A percentile compares a stretch with the other conserved stretches of the same genome.
These are phyloP conservation scores for Carettochelys insculpta DNA, from an alignment of 2,113 vertebrate genomes.

Conservation along the genomic window DNA sequence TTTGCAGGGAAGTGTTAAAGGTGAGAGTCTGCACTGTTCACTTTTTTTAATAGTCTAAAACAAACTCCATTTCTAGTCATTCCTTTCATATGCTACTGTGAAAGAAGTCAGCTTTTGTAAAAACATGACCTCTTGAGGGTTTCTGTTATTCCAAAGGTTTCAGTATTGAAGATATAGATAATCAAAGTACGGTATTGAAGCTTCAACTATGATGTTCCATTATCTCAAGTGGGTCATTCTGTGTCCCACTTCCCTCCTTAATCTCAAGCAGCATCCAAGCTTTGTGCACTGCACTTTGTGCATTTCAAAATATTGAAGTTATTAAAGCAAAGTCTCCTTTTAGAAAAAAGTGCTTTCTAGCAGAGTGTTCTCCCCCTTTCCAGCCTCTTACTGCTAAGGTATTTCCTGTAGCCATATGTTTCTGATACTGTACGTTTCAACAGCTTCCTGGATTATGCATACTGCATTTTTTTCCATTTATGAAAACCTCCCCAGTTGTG, in stretches of 20 bases:
- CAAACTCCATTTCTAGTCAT: background rate
- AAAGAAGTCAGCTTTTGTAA: constrained; percentile 15
- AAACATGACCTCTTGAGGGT: background rate
- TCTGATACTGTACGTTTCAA: constrained; percentile 68
- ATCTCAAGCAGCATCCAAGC: background rate
- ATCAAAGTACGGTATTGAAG: constrained; percentile 57
- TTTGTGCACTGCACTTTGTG: background rate
- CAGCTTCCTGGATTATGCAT: constrained; percentile 69
- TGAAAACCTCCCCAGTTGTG: constrained; percentile 62
- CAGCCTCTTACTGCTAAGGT: constrained; percentile 53
- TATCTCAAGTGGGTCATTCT: background rate
- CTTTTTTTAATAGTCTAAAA: background rate
- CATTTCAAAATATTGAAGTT: constrained; percentile 21
- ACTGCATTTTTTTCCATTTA: constrained; percentile 54
- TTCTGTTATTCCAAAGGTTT: constrained; percentile 47
- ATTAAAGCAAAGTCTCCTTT: constrained; percentile 27
- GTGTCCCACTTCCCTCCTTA: background rate
- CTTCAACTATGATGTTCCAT: constrained; percentile 16
- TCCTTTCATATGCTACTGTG: background rate
- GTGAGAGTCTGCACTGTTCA: background rate
- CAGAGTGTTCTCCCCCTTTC: constrained; percentile 32
- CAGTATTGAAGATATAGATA: constrained; percentile 44
- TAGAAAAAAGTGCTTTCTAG: constrained; percentile 10
- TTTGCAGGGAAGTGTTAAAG: background rate
- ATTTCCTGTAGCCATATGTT: constrained; percentile 68